phyloP scores from a whole-genome alignment of 2,797 vertebrate genomes.

The Lophius americanus region DNA sequence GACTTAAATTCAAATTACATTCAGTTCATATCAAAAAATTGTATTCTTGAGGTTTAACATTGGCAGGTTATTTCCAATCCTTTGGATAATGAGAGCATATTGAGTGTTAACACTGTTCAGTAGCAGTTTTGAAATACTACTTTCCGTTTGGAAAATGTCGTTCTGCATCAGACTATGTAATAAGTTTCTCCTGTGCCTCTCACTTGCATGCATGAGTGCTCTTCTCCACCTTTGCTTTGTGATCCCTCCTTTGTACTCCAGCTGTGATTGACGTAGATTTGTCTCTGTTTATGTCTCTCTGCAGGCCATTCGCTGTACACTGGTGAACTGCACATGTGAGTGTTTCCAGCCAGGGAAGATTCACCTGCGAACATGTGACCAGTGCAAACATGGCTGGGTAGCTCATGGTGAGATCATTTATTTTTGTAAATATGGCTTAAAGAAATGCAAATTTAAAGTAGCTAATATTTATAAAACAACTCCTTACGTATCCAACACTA shows the following conservation, averaged over 20 bases:
- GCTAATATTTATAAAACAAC: background rate
- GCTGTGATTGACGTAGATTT: conserved; percentile 39
- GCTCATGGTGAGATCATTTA: conserved; percentile 88
- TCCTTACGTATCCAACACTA: background rate
- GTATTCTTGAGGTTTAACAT: too few species aligned
- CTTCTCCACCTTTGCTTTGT: background rate
- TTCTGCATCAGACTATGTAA: background rate
- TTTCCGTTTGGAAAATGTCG: background rate
- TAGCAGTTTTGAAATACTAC: background rate
- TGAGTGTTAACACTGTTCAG: too few species aligned
- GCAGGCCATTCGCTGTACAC: conserved; percentile 98
- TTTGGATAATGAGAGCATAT: too few species aligned
- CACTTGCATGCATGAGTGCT: conserved; percentile 1
- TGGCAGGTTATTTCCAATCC: too few species aligned
- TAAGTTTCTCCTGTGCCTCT: background rate
- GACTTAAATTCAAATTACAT: too few species aligned
- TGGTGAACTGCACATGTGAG: conserved; percentile 99
- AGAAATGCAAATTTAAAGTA: background rate
- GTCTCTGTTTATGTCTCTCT: conserved; percentile 39
- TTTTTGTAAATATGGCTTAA: background rate
- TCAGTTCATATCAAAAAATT: too few species aligned
- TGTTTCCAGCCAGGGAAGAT: conserved; percentile 99
- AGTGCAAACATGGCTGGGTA: conserved; percentile 99
- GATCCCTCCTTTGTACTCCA: conserved; percentile 5
- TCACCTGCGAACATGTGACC: conserved; percentile 97